Percentiles rank a stretch among this genome's conserved stretches.
Conservation (phyloP, 2,113 vertebrate genomes). For the Antidorcas marsupialis region DNA sequence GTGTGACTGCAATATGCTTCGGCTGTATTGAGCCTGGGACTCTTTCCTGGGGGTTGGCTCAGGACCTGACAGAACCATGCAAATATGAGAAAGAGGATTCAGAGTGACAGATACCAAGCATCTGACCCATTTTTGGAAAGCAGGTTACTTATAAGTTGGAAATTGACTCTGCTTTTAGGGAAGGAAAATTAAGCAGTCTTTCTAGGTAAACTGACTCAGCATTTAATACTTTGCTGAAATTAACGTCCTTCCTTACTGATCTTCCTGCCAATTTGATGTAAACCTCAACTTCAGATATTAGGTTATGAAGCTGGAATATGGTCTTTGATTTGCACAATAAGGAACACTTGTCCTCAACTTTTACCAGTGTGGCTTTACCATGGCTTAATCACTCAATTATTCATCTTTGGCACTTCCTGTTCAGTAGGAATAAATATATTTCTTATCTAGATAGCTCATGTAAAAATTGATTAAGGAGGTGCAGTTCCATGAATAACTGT, state of each 20-base stretch:
- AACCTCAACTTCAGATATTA: background rate
- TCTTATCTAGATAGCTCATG: background rate
- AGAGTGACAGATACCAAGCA: background rate
- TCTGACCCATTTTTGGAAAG: background rate
- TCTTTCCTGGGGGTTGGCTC: background rate
- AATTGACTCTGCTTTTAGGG: background rate
- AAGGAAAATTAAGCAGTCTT: background rate
- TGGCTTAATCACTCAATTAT: background rate
- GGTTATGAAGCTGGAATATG: background rate
- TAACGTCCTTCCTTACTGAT: background rate
- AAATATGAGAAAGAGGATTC: background rate
- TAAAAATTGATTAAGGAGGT: background rate
- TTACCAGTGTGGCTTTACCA: background rate
- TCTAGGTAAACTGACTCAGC: slow-evolving; percentile 2
- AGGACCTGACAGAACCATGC: fast-evolving
- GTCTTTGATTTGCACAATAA: background rate
- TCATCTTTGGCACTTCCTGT: background rate
- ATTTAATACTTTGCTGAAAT: background rate
- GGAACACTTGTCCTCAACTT: background rate
- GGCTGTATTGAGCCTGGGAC: background rate
- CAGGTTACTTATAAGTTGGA: background rate
- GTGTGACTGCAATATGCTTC: background rate
- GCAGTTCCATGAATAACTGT: background rate
- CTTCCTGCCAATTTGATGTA: background rate
- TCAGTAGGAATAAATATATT: background rate